phyloP scores from a whole-genome alignment of 2,797 vertebrate species.

The Carcharodon carcharias region DNA sequence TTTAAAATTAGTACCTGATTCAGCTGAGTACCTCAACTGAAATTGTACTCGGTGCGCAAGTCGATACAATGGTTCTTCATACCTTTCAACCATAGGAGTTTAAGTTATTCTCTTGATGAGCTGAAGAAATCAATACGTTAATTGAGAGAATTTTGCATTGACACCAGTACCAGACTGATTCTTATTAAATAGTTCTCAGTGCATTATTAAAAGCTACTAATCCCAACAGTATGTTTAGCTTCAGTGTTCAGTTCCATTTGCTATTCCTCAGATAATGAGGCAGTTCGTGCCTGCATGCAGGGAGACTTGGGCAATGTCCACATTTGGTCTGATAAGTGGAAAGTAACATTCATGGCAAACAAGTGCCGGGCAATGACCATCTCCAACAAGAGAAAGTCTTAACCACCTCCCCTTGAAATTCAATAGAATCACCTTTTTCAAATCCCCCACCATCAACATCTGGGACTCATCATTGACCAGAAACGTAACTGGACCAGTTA shows the following conservation, averaged over 20 bases:
- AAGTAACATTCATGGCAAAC: not conserved
- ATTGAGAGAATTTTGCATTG: not conserved
- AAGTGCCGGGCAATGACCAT: not conserved
- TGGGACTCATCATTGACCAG: not conserved
- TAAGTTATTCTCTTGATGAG: not conserved
- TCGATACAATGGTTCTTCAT: not conserved
- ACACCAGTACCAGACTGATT: not conserved
- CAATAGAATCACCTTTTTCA: not conserved
- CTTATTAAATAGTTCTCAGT: slow-evolving; percentile 8
- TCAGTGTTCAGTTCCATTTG: not conserved
- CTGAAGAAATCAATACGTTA: not conserved
- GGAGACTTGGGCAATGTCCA: not conserved
- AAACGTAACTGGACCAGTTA: not conserved
- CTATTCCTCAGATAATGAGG: not conserved
- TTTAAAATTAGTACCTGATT: not conserved
- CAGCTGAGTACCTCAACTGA: not conserved
- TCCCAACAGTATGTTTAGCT: not conserved
- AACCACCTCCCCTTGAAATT: not conserved
- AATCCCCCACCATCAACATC: not conserved
- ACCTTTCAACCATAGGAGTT: not conserved
- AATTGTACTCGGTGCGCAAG: not conserved
- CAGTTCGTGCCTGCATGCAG: not conserved
- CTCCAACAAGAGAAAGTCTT: not conserved
- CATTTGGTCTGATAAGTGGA: not conserved
- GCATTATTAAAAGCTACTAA: not conserved